Base-by-base conservation (phyloP, 1,140 invertebrate genomes). In the Neomicropteryx cornuta region DNA sequence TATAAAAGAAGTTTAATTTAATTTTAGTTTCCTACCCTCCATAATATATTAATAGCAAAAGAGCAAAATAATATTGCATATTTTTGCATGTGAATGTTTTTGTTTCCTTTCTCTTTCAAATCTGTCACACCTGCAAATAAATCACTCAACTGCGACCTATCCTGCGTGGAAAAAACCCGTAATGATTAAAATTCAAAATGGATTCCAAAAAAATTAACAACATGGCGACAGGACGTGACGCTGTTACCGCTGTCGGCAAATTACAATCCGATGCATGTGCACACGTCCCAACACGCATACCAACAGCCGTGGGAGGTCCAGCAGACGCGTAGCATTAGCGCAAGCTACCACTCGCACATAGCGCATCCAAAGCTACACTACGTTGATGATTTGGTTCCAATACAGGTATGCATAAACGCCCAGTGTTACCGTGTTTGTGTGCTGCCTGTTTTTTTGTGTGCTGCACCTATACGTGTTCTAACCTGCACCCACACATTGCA, bases 351-450 rank as follows among this genome's bases (percentile, higher is more conserved):
- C 2, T 43, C 41, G 13, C 38, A 54, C n/a, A n/a, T n/a, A n/a
- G n/a, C n/a, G 43, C 44, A 49, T 38, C 47, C 52, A 52, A 35
- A 44, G 36, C 44, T 43, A 47, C 31, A 28, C 19, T 34, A 44
- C 66, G 68, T 64, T 61, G 76, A 75, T 50, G 76, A 79, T 55
- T 69, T 80, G 60, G 75, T 81, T 56, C 73, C 77, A 46, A 76
- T 81, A 55, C 72, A 81, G 75, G 73, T 82, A 76, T 65, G 67
- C 31, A 60, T n/a, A n/a, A n/a, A n/a, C n/a, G 43, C 49, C 18
- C 33, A 20, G 27, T 41, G 33, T 41, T 36, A 14, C 28, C 36
- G 18, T 22, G 14, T 31, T 39, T 20, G 13, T 10, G 38, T 36
- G 31, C 18, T 17, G 14, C 10, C 37, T n/a, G n/a, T n/a, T n/a